Conservation (phyloP, 2,797 vertebrate genomes). For the Zalophus californianus region DNA sequence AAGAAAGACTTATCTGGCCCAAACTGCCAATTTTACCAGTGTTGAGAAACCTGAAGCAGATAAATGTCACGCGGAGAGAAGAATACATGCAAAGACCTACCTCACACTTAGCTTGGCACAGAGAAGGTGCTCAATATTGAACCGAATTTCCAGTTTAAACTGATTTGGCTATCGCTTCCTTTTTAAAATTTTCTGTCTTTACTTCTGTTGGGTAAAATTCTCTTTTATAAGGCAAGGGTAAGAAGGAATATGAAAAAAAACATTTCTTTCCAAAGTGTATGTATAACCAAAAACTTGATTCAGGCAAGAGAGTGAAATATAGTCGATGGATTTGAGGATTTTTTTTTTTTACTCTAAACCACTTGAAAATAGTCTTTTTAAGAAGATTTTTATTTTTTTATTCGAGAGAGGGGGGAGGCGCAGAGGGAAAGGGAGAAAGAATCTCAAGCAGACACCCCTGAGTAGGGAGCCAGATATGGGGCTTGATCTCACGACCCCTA, state of each 20-base stretch:
- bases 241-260: constrained; percentile 54
- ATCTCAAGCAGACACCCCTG: too few relatives aligned
- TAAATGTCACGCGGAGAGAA: background rate
- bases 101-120: background rate
- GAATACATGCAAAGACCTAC: background rate
- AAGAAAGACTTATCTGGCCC: background rate
- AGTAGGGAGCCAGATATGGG: too few relatives aligned
- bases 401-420: too few relatives aligned
- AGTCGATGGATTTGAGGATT: background rate
- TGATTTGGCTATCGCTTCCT: constrained; percentile 9
- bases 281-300: background rate
- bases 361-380: constrained; percentile 1
- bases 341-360: background rate
- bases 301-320: background rate
- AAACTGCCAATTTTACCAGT: background rate
- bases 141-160: constrained; percentile 36
- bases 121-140: background rate
- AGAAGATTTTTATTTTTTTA: too few relatives aligned
- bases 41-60: background rate
- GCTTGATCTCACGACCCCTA: too few relatives aligned
- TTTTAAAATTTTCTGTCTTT: background rate
- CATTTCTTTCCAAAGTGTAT: constrained; percentile 40
- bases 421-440: too few relatives aligned
- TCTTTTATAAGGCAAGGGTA: constrained; percentile 21
- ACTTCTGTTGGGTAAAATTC: constrained; percentile 40